Conservation (phyloP, 1,140 invertebrate species). For the Monomorium pharaonis region DNA sequence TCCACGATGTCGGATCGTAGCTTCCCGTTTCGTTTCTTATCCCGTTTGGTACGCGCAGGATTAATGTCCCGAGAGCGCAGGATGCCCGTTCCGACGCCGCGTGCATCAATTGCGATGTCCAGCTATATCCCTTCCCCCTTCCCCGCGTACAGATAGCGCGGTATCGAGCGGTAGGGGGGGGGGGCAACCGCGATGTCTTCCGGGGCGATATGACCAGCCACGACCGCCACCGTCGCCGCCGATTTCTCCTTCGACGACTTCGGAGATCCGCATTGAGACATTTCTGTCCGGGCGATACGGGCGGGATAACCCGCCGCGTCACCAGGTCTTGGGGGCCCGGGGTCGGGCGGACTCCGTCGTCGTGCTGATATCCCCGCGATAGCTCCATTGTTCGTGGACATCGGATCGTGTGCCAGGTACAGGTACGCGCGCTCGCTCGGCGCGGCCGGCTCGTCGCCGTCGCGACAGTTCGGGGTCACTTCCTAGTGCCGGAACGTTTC, state of each 20-base stretch:
- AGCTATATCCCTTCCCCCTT: background rate
- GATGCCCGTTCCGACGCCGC: background rate
- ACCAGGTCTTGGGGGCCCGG: conserved; percentile 59
- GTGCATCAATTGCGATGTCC: conserved; percentile 34
- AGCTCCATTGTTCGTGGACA: conserved; percentile 79
- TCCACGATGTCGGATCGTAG: background rate
- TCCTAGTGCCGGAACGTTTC: conserved; percentile 78
- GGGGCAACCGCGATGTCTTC: conserved; percentile 6
- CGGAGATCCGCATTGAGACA: conserved; percentile 75
- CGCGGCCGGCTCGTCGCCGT: conserved; percentile 20
- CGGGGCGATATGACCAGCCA: conserved; percentile 26
- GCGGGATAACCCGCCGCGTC: conserved; percentile 70
- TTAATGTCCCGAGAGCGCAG: conserved; percentile 23
- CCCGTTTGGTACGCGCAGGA: background rate
- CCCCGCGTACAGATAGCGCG: background rate
- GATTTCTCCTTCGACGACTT: conserved; percentile 52
- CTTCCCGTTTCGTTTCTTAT: conserved; percentile 26
- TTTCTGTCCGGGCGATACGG: conserved; percentile 75
- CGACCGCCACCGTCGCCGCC: background rate
- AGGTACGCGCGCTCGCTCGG: conserved; percentile 41
- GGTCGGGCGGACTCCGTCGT: conserved; percentile 66
- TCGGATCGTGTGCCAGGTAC: conserved; percentile 67
- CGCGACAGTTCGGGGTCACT: conserved; percentile 77
- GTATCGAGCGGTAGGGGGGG: background rate
- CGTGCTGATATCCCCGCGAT: conserved; percentile 78